phyloP scores from a whole-genome alignment of 1,140 invertebrate genomes.

The Anoplophora glabripennis region DNA sequence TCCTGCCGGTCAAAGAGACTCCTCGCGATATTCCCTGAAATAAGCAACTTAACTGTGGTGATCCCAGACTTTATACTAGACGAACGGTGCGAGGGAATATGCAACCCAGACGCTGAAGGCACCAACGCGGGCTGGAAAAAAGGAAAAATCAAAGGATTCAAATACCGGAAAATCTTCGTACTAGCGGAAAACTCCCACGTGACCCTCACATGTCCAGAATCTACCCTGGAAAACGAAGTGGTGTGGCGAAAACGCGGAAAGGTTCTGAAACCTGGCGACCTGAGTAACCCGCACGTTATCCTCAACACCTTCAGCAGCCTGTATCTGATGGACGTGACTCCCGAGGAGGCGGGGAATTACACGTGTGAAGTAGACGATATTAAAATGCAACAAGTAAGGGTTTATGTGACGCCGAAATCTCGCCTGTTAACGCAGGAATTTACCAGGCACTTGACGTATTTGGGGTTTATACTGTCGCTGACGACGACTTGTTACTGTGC shows the following conservation, averaged over 20 bases:
- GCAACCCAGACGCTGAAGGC: constrained; percentile 45
- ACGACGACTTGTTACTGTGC: constrained; percentile 54
- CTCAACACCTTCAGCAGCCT: constrained; percentile 57
- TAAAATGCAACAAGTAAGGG: constrained; percentile 52
- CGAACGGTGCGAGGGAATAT: constrained; percentile 49
- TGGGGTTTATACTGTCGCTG: constrained; percentile 55
- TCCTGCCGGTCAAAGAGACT: constrained; percentile 49
- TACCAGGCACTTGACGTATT: constrained; percentile 54
- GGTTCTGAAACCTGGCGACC: constrained; percentile 47
- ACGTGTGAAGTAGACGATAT: constrained; percentile 54
- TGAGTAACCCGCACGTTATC: constrained; percentile 50
- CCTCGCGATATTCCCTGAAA: constrained; percentile 44
- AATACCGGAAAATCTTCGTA: constrained; percentile 52
- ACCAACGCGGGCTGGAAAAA: constrained; percentile 47
- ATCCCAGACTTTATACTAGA: constrained; percentile 53
- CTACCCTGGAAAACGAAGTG: constrained; percentile 48
- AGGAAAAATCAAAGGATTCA: constrained; percentile 48
- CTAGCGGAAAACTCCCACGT: constrained; percentile 53
- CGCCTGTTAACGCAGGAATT: constrained; percentile 45
- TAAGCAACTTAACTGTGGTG: constrained; percentile 50
- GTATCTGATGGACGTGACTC: constrained; percentile 56
- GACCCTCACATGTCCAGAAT: constrained; percentile 53
- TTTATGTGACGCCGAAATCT: constrained; percentile 46
- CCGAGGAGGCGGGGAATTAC: constrained; percentile 56
- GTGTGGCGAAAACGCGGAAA: constrained; percentile 53